These are phyloP conservation scores for Nymphalis io DNA, from an alignment of 1,140 invertebrate species.

Conservation along the genomic window DNA sequence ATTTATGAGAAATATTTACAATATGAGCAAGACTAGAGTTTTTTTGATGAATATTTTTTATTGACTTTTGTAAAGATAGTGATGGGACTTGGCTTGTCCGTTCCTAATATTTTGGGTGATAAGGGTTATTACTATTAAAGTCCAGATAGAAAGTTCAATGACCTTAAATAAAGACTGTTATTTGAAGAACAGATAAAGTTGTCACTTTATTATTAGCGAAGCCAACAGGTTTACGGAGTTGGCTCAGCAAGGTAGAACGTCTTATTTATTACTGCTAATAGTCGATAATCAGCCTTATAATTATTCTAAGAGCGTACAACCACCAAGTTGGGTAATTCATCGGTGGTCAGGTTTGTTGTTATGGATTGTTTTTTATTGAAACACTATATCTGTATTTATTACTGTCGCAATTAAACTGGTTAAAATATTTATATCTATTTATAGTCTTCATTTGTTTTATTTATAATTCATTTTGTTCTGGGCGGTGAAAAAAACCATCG, in stretches of 20 bases:
- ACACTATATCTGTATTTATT: constrained; percentile 1
- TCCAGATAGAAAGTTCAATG: no score
- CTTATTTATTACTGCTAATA: constrained; percentile 8
- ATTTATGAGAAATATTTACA: no score
- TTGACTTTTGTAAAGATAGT: no score
- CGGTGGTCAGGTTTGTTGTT: background rate
- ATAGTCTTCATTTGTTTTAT: no score
- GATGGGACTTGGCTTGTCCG: no score
- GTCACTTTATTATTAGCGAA: constrained; percentile 1
- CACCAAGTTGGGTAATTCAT: background rate
- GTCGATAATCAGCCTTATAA: constrained; percentile 3
- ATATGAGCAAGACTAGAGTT: no score
- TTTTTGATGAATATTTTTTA: no score
- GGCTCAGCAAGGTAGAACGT: background rate
- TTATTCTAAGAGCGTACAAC: background rate
- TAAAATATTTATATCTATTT: background rate
- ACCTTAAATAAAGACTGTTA: background rate
- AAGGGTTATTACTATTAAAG: no score
- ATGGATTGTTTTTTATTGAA: background rate
- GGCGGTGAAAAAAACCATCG: no score
- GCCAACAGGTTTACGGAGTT: background rate
- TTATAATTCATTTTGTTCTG: no score
- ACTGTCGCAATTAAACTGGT: background rate
- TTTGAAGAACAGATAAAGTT: background rate
- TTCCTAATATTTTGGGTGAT: no score